These are phyloP conservation scores for Drosophila littoralis DNA, from an alignment of 1,140 invertebrate genomes.

Conservation along the genomic window DNA sequence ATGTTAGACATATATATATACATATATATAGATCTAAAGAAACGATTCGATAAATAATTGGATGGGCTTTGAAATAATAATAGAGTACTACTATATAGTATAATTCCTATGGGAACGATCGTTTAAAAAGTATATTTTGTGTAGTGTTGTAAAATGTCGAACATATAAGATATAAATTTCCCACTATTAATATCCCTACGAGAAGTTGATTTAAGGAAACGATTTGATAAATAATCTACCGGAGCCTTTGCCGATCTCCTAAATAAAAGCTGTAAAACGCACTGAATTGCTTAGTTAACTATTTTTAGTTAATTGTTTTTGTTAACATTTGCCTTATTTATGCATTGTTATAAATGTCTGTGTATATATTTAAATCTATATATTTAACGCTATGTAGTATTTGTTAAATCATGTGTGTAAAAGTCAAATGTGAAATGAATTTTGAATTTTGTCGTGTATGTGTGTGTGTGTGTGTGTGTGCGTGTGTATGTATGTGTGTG, in stretches of 20 bases:
- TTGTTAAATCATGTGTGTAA: constrained; percentile 16
- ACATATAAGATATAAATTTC: too few species aligned
- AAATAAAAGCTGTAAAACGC: not conserved
- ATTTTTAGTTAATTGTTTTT: not conserved
- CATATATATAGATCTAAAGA: too few species aligned
- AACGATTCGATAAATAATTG: too few species aligned
- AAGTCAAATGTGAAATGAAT: constrained; percentile 2
- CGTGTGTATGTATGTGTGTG: constrained; percentile 29
- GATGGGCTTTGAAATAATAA: too few species aligned
- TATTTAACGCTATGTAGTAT: not conserved
- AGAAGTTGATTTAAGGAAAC: too few species aligned
- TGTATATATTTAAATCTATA: not conserved
- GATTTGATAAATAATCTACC: not conserved
- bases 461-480: constrained; percentile 38
- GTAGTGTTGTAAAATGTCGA: too few species aligned
- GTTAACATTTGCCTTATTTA: constrained; percentile 1
- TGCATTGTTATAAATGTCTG: not conserved
- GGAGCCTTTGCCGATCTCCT: not conserved
- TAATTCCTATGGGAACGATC: too few species aligned
- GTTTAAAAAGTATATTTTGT: too few species aligned
- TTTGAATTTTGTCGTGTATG: constrained; percentile 21
- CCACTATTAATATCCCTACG: too few species aligned
- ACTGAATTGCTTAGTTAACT: not conserved
- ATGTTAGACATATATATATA: too few species aligned
- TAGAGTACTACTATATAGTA: too few species aligned